Evolutionary conservation across 2,888 invertebrate genomes (phyloP).

Genomic region (Anagyrus pseudococci): DNA sequence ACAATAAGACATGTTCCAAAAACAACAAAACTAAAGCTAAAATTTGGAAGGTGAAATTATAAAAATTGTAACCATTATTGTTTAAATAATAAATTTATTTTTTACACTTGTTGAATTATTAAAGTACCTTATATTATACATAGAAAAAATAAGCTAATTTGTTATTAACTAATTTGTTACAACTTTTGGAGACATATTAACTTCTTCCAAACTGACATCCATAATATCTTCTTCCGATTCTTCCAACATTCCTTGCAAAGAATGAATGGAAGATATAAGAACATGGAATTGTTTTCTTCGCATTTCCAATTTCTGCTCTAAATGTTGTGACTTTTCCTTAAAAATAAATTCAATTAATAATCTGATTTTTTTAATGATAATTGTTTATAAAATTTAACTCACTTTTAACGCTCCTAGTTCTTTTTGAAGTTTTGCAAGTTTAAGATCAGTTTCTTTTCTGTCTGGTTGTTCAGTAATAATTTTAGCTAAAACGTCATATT

Average conservation of each 20-base stretch:
- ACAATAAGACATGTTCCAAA: constrained; percentile 93
- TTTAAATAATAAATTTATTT: constrained; percentile 35
- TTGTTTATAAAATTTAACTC: constrained; percentile 27
- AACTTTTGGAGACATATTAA: constrained; percentile 45
- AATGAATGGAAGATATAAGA: constrained; percentile 84
- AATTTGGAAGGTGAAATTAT: constrained; percentile 58
- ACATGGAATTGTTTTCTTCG: constrained; percentile 91
- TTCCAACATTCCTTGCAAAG: constrained; percentile 80
- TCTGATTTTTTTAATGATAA: not conserved
- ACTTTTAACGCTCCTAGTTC: constrained; percentile 73
- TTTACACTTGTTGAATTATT: constrained; percentile 9
- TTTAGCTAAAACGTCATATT: constrained; percentile 92
- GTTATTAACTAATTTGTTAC: constrained; percentile 16
- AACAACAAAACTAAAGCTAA: constrained; percentile 77
- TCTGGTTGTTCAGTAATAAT: constrained; percentile 91
- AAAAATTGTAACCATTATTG: constrained; percentile 17
- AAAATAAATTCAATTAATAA: constrained; percentile 34
- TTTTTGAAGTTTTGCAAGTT: constrained; percentile 73
- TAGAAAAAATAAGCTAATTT: not conserved
- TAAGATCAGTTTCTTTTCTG: constrained; percentile 78
- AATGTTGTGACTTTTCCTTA: constrained; percentile 74
- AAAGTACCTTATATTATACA: constrained; percentile 19
- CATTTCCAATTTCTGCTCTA: constrained; percentile 80
- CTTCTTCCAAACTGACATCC: constrained; percentile 64
- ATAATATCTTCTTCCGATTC: constrained; percentile 71